Evolutionary conservation across 1,140 invertebrate species (phyloP).

Genomic region (Cryptotermes secundus): DNA sequence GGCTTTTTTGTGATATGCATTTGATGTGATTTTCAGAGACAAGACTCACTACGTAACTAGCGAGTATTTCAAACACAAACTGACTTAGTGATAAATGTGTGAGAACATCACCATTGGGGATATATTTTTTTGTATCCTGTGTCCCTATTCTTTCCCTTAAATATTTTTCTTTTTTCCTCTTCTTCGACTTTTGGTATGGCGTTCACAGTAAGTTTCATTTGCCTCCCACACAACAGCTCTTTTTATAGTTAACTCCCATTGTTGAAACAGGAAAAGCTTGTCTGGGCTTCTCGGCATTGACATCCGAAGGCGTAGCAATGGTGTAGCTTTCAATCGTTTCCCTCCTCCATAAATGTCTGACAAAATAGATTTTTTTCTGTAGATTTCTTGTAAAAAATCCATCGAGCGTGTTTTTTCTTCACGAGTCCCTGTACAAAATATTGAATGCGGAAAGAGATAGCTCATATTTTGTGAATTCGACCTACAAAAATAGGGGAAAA

Average conservation of each 20-base stretch:
- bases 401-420: not conserved
- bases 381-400: not conserved
- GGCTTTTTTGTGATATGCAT: too few species aligned
- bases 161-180: not conserved
- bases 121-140: not conserved
- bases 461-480: not conserved
- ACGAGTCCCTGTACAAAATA: not conserved
- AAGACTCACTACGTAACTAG: too few species aligned
- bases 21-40: too few species aligned
- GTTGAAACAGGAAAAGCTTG: not conserved
- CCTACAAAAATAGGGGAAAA: not conserved
- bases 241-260: not conserved
- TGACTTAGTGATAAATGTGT: too few species aligned
- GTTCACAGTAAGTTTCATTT: conserved; percentile 2
- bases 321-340: not conserved
- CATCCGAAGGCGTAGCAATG: not conserved
- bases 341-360: not conserved
- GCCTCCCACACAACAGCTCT: not conserved
- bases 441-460: not conserved
- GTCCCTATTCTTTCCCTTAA: not conserved
- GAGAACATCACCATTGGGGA: not conserved
- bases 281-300: not conserved
- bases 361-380: not conserved
- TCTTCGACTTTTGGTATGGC: not conserved
- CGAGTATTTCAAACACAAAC: too few species aligned